A percentile compares a stretch with the other conserved stretches of the same genome.
phyloP scores from a whole-genome alignment of 2,113 vertebrate species.

The Marmota flaviventris region DNA sequence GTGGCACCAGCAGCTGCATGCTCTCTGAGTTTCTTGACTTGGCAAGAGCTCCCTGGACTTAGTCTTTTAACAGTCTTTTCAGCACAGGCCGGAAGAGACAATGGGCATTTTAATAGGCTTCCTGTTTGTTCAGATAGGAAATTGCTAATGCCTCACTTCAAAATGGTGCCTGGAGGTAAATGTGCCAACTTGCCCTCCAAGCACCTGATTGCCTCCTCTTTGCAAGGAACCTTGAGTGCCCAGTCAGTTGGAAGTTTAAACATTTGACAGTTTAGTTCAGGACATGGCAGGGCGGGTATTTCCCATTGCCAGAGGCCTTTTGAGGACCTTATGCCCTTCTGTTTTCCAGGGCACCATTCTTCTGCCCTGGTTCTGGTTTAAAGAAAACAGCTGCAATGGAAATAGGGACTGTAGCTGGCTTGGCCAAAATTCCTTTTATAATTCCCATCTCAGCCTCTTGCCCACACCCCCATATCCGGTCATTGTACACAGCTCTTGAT shows the following conservation, averaged over 20 bases:
- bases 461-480: not conserved
- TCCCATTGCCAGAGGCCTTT: slow-evolving; percentile 52
- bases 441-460: slow-evolving; percentile 8
- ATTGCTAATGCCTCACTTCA: slow-evolving; percentile 39
- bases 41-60: slow-evolving; percentile 59
- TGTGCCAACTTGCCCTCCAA: slow-evolving; percentile 64
- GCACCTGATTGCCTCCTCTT: slow-evolving; percentile 53
- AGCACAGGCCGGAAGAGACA: not conserved
- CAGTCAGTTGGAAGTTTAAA: slow-evolving; percentile 67
- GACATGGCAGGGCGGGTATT: slow-evolving; percentile 18
- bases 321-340: slow-evolving; percentile 37
- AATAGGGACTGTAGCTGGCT: not conserved
- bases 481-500: slow-evolving; percentile 23
- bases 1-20: slow-evolving; percentile 70
- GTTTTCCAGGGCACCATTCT: slow-evolving; percentile 67
- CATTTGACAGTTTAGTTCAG: slow-evolving; percentile 58
- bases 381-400: slow-evolving; percentile 77
- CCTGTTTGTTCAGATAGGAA: not conserved
- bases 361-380: slow-evolving; percentile 55
- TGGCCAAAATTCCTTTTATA: slow-evolving; percentile 43
- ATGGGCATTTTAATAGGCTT: slow-evolving; percentile 59
- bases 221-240: slow-evolving; percentile 10
- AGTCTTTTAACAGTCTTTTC: slow-evolving; percentile 68
- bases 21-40: slow-evolving; percentile 52
- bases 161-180: slow-evolving; percentile 51